phyloP scores from a whole-genome alignment of 2,797 vertebrate genomes.

The Bucorvus abyssinicus region DNA sequence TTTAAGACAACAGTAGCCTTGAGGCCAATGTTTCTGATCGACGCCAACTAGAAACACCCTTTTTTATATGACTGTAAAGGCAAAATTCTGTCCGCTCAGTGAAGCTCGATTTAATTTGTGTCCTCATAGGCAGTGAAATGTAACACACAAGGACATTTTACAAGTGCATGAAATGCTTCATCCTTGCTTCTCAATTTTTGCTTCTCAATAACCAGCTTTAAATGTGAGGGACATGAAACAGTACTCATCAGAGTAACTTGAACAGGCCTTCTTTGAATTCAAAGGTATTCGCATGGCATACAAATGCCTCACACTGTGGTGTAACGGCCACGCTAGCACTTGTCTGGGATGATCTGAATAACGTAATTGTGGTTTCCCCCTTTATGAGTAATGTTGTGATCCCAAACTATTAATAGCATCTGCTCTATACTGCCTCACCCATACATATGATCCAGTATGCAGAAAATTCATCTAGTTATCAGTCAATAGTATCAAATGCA shows the following conservation, averaged over 20 bases:
- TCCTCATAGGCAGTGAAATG: background rate
- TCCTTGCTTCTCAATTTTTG: background rate
- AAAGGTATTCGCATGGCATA: background rate
- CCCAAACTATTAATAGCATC: background rate
- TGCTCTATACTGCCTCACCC: background rate
- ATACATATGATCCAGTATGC: background rate
- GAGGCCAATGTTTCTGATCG: background rate
- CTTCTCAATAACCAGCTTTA: background rate
- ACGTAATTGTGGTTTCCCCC: background rate
- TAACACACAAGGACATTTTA: background rate
- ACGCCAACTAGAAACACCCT: background rate
- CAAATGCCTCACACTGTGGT: fast-evolving
- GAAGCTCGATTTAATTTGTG: background rate
- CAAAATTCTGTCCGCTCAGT: background rate
- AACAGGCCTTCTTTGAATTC: background rate
- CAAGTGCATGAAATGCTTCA: background rate
- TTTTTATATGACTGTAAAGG: background rate
- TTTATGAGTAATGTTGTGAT: background rate
- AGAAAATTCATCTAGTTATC: background rate
- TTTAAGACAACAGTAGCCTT: background rate
- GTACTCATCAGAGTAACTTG: background rate
- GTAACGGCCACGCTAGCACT: background rate
- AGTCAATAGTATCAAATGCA: background rate
- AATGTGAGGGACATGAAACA: background rate
- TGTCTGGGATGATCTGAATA: background rate